Percentiles rank a stretch among this genome's conserved stretches.
Evolutionary conservation across 2,797 vertebrate genomes (phyloP).

Genomic region (Psittacula echo): DNA sequence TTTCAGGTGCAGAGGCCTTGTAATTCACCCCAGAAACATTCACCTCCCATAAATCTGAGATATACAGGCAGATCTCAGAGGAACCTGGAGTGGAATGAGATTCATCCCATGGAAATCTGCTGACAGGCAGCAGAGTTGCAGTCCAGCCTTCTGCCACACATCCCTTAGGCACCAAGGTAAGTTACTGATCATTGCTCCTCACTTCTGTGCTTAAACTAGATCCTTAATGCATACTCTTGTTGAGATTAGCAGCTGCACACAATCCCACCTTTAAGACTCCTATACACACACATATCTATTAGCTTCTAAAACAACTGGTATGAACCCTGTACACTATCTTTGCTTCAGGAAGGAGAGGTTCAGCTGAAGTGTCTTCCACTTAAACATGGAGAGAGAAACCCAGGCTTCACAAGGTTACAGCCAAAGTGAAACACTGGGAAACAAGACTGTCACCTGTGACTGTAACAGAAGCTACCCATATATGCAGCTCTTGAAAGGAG

Average conservation of each 20-base stretch:
- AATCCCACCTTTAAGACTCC: background rate
- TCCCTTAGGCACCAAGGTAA: background rate
- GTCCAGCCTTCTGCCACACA: background rate
- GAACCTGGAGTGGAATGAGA: background rate
- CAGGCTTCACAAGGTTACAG: background rate
- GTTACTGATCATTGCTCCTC: background rate
- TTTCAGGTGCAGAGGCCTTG: background rate
- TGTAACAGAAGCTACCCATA: background rate
- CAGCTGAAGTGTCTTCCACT: background rate
- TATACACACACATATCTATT: accelerated
- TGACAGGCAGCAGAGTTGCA: background rate
- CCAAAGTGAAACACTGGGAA: background rate
- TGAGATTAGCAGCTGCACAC: background rate
- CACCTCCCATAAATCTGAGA: background rate
- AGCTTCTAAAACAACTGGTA: background rate
- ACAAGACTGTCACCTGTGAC: background rate
- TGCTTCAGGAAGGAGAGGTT: background rate
- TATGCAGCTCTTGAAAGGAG: background rate
- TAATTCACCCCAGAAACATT: conserved; percentile 2
- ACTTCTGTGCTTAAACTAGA: background rate
- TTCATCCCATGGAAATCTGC: background rate
- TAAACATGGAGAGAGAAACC: background rate
- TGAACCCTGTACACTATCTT: background rate
- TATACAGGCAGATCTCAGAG: background rate
- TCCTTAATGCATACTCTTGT: background rate